These are phyloP conservation scores for Bugula neritina DNA, from an alignment of 2,888 invertebrate species.

Conservation along the genomic window DNA sequence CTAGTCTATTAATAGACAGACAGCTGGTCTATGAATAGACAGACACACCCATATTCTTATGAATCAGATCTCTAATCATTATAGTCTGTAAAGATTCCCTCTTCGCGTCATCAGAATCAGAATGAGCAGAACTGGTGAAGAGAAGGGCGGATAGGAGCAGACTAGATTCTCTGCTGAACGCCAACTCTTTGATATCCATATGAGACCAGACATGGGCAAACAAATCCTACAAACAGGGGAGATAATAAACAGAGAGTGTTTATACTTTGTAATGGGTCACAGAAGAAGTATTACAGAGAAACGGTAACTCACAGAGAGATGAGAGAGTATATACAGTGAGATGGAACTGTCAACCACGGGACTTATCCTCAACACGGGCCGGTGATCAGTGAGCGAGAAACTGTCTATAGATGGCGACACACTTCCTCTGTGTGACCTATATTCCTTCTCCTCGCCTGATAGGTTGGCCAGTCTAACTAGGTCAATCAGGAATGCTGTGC, in stretches of 20 bases:
- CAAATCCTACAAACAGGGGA: background rate
- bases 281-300: too few relatives aligned
- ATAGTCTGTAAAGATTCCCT: background rate
- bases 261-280: too few relatives aligned
- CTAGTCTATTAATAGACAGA: too few relatives aligned
- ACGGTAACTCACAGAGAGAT: too few relatives aligned
- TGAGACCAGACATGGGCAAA: constrained; percentile 3
- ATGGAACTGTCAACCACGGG: too few relatives aligned
- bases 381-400: background rate
- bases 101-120: background rate
- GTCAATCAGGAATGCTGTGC: constrained; percentile 8
- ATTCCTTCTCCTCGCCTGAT: background rate
- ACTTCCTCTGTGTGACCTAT: background rate
- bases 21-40: too few relatives aligned
- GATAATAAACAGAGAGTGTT: too few relatives aligned
- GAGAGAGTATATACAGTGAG: too few relatives aligned
- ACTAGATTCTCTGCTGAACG: background rate
- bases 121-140: background rate
- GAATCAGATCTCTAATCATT: constrained; percentile 8
- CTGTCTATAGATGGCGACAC: background rate
- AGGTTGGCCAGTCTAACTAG: background rate
- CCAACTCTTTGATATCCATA: background rate
- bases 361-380: too few relatives aligned
- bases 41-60: background rate
- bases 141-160: background rate